These are phyloP conservation scores for Clarias gariepinus DNA, from an alignment of 2,113 vertebrate species.

Conservation along the genomic window DNA sequence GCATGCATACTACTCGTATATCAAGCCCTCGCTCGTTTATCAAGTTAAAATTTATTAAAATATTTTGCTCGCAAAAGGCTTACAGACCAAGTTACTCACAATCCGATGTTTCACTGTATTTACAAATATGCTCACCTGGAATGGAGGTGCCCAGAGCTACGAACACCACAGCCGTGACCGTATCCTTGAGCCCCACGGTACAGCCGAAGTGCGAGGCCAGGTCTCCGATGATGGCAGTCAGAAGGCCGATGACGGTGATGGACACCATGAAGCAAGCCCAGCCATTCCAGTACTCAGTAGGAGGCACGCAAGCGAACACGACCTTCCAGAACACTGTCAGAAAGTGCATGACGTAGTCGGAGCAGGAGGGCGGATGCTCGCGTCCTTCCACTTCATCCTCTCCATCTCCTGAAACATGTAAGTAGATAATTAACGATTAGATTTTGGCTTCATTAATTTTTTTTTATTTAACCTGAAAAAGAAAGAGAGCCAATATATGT, in stretches of 20 bases:
- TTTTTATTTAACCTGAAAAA: too few species aligned
- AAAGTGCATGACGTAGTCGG: conserved; percentile 92
- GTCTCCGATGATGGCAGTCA: conserved; percentile 88
- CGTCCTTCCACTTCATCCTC: conserved; percentile 77
- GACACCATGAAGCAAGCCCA: conserved; percentile 89
- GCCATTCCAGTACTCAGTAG: conserved; percentile 83
- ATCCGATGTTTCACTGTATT: too few species aligned
- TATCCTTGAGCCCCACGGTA: conserved; percentile 88
- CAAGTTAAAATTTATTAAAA: too few species aligned
- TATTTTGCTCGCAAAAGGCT: too few species aligned
- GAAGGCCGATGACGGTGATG: conserved; percentile 83
- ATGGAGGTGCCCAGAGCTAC: conserved; percentile 91
- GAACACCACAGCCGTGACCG: conserved; percentile 88
- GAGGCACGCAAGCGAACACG: conserved; percentile 88
- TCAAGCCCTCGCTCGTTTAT: too few species aligned
- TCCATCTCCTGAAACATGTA: conserved; percentile 71
- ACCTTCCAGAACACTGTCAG: conserved; percentile 96
- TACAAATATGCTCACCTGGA: conserved; percentile 72
- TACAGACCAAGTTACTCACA: too few species aligned
- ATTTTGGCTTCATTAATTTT: not conserved
- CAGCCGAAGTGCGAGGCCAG: conserved; percentile 91
- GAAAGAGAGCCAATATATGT: not conserved
- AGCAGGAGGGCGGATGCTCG: conserved; percentile 84
- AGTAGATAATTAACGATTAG: not conserved
- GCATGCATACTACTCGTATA: too few species aligned